Percentiles rank a stretch among this genome's conserved stretches.
phyloP scores from a whole-genome alignment of 1,140 invertebrate species.

The Drosophila lini region DNA sequence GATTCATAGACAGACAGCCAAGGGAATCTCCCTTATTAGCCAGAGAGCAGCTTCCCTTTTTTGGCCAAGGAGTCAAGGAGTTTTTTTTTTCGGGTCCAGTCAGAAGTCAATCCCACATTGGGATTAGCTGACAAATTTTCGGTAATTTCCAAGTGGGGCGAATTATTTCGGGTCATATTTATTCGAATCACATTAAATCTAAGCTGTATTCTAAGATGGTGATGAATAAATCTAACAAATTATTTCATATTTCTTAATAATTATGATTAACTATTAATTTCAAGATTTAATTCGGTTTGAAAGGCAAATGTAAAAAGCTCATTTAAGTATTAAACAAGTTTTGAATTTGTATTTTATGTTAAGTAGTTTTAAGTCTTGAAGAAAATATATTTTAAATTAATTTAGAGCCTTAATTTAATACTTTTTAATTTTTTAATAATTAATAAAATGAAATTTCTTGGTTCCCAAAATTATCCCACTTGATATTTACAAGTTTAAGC shows the following conservation, averaged over 20 bases:
- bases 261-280: background rate
- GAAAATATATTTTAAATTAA: too few species aligned
- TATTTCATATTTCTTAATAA: background rate
- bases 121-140: constrained; percentile 65
- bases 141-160: constrained; percentile 22
- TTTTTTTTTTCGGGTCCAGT: constrained; percentile 3
- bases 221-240: constrained; percentile 10
- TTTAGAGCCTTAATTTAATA: too few species aligned
- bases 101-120: constrained; percentile 46
- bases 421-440: too few species aligned
- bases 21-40: constrained; percentile 51
- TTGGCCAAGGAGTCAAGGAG: constrained; percentile 27
- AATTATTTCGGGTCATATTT: constrained; percentile 31
- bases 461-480: too few species aligned
- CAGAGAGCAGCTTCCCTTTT: constrained; percentile 61
- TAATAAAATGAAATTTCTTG: too few species aligned
- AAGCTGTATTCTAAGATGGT: constrained; percentile 9
- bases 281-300: background rate
- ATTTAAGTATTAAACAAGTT: background rate
- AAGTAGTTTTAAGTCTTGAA: too few species aligned
- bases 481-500: too few species aligned
- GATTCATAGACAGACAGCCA: constrained; percentile 64
- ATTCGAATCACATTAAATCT: constrained; percentile 54
- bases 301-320: background rate
- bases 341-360: background rate